Percentiles rank a stretch among this genome's conserved stretches.
phyloP scores from a whole-genome alignment of 1,140 invertebrate genomes.

The Parasteatoda tepidariorum region DNA sequence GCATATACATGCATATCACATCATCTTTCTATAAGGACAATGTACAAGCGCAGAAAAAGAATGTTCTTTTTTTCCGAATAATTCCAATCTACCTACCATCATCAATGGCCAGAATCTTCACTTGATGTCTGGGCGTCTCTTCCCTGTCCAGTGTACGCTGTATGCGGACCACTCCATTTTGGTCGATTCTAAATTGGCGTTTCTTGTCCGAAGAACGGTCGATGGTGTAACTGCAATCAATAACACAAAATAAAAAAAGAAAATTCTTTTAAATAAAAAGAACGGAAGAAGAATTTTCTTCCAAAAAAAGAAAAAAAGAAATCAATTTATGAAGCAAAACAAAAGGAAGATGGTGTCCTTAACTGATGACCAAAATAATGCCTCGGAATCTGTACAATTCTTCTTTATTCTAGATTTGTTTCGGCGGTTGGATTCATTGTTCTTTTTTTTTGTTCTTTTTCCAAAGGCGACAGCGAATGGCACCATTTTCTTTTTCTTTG shows the following conservation, averaged over 20 bases:
- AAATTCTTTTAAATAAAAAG: neutral
- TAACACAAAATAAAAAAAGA: neutral
- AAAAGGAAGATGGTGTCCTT: neutral
- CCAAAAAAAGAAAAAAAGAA: neutral
- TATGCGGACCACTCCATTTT: slow-evolving; percentile 92
- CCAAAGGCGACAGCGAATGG: neutral
- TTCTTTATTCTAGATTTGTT: neutral
- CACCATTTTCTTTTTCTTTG: too few species aligned
- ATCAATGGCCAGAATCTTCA: slow-evolving; percentile 66
- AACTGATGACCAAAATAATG: slow-evolving; percentile 36
- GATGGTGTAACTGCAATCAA: slow-evolving; percentile 78
- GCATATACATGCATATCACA: too few species aligned
- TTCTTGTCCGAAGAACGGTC: slow-evolving; percentile 90
- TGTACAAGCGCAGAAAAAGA: too few species aligned
- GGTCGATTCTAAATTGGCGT: slow-evolving; percentile 90
- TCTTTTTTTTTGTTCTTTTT: neutral
- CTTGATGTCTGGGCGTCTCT: slow-evolving; percentile 90
- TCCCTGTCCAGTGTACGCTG: slow-evolving; percentile 83
- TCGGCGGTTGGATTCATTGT: neutral
- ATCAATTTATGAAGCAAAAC: neutral
- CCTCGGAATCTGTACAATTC: neutral
- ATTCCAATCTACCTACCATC: slow-evolving; percentile 66
- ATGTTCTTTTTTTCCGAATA: too few species aligned
- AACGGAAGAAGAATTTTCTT: neutral
- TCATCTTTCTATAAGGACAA: too few species aligned